Evolutionary conservation across 2,888 invertebrate genomes (phyloP).

Genomic region (Dasysyrphus albostriatus): DNA sequence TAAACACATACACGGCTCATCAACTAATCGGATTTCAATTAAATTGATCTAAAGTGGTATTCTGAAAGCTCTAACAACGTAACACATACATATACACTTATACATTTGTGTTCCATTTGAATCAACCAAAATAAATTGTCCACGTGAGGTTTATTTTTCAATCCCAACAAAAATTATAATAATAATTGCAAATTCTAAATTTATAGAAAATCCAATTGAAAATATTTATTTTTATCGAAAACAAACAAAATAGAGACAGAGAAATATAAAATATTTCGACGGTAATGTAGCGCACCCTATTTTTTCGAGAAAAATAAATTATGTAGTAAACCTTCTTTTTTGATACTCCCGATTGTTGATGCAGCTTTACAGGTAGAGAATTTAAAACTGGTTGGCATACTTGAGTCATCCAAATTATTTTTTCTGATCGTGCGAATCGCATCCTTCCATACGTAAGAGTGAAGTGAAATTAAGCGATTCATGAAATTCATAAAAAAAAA

Average conservation of each 20-base stretch:
- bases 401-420: no score
- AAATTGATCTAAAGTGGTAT: constrained; percentile 45
- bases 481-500: no score
- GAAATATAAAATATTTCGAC: not conserved
- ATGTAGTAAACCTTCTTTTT: not conserved
- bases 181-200: constrained; percentile 32
- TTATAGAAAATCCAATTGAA: constrained; percentile 28
- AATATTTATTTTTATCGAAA: not conserved
- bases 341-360: no score
- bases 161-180: constrained; percentile 11
- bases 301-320: not conserved
- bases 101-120: not conserved
- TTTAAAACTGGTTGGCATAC: no score
- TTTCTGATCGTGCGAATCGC: no score
- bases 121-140: constrained; percentile 7
- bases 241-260: not conserved
- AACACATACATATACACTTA: no score
- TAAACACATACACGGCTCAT: constrained; percentile 5
- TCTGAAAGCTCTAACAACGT: constrained; percentile 3
- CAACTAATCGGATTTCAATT: constrained; percentile 62
- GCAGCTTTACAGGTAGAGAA: no score
- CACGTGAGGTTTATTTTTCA: constrained; percentile 17
- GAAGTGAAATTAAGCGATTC: no score
- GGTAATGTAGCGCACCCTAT: not conserved
- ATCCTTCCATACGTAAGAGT: no score